phyloP scores from a whole-genome alignment of 2,113 vertebrate species.

The Micronycteris hirsuta region DNA sequence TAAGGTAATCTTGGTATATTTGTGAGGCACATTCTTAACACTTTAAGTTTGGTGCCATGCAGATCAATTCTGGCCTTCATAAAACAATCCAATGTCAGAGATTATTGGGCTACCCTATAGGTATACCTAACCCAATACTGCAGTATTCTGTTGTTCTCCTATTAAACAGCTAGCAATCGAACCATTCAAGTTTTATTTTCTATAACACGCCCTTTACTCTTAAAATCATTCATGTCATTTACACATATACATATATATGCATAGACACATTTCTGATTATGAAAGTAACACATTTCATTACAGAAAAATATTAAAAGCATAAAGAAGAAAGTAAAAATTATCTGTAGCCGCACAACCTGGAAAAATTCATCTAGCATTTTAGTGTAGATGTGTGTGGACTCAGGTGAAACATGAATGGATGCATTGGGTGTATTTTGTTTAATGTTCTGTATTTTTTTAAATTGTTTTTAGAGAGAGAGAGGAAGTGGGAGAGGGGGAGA shows the following conservation, averaged over 20 bases:
- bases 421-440: not conserved
- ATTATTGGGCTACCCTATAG: not conserved
- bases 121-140: not conserved
- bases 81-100: not conserved
- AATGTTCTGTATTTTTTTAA: no score
- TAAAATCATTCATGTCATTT: slow-evolving; percentile 2
- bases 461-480: no score
- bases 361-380: not conserved
- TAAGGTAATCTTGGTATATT: not conserved
- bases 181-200: not conserved
- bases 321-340: slow-evolving; percentile 4
- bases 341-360: not conserved
- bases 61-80: not conserved
- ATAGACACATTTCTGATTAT: not conserved
- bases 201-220: not conserved
- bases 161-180: not conserved
- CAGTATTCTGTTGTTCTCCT: not conserved
- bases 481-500: no score
- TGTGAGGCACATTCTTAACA: not conserved
- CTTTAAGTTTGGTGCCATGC: not conserved
- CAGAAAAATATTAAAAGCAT: slow-evolving; percentile 10
- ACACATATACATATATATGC: not conserved
- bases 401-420: not conserved
- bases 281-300: not conserved
- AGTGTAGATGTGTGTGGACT: not conserved